These are phyloP conservation scores for Myiotriccus ornatus DNA, from an alignment of 2,797 vertebrate genomes.

Conservation along the genomic window DNA sequence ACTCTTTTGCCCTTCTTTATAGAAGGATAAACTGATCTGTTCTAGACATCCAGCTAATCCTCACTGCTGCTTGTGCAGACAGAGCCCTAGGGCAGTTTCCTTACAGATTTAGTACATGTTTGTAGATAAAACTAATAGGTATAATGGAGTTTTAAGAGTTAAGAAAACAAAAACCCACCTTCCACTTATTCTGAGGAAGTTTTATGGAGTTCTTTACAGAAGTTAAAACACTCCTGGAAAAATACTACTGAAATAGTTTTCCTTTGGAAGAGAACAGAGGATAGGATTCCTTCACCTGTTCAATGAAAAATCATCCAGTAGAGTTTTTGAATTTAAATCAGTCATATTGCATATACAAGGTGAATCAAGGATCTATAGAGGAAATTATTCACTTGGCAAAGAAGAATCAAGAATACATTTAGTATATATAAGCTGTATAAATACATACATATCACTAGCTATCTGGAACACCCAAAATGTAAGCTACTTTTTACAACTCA, in stretches of 20 bases:
- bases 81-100: background rate
- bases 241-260: background rate
- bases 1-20: constrained; percentile 18
- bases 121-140: background rate
- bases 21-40: constrained; percentile 15
- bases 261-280: background rate
- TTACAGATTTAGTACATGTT: background rate
- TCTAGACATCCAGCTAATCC: background rate
- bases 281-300: background rate
- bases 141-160: background rate
- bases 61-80: background rate
- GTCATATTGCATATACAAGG: background rate
- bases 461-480: background rate
- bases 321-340: background rate
- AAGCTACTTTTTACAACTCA: background rate
- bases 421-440: background rate
- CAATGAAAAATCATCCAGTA: background rate
- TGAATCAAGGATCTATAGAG: background rate
- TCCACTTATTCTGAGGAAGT: background rate
- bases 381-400: background rate
- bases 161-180: background rate
- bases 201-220: background rate
- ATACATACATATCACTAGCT: background rate
- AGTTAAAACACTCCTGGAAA: background rate
- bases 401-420: background rate